phyloP scores from a whole-genome alignment of 2,113 vertebrate genomes.

The Motacilla tschutschensis region DNA sequence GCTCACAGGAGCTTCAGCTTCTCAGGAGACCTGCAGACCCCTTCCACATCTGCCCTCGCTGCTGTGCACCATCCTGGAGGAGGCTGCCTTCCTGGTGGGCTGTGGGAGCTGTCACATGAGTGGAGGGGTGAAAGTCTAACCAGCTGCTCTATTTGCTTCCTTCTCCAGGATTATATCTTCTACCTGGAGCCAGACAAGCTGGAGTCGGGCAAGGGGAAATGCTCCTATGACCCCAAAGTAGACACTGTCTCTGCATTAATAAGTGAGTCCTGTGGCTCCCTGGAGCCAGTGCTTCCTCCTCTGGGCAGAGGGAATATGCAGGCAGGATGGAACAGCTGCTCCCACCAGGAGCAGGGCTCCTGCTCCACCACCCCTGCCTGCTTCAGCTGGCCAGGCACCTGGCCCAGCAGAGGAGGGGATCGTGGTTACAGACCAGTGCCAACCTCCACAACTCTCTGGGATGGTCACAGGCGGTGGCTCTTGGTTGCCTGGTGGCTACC shows the following conservation, averaged over 20 bases:
- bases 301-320: not conserved
- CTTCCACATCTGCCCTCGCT: accelerated
- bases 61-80: not conserved
- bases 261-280: slow-evolving; percentile 81
- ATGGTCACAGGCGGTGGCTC: not conserved
- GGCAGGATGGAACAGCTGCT: not conserved
- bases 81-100: not conserved
- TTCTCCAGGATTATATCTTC: slow-evolving; percentile 92
- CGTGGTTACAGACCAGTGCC: not conserved
- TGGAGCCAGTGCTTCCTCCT: accelerated
- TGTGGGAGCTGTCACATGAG: not conserved
- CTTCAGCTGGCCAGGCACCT: not conserved
- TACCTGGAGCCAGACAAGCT: slow-evolving; percentile 93
- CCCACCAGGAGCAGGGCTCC: not conserved
- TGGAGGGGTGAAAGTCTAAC: not conserved
- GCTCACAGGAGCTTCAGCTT: not conserved
- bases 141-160: not conserved
- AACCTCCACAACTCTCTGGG: not conserved
- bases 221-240: slow-evolving; percentile 96
- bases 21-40: not conserved
- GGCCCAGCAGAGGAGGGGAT: not conserved
- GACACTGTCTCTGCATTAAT: slow-evolving; percentile 95
- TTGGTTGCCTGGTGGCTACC: not conserved
- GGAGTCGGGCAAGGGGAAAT: slow-evolving; percentile 98
- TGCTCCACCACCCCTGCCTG: not conserved